Base-by-base conservation (phyloP, 2,888 invertebrate genomes). In the Horisme vitalbata region DNA sequence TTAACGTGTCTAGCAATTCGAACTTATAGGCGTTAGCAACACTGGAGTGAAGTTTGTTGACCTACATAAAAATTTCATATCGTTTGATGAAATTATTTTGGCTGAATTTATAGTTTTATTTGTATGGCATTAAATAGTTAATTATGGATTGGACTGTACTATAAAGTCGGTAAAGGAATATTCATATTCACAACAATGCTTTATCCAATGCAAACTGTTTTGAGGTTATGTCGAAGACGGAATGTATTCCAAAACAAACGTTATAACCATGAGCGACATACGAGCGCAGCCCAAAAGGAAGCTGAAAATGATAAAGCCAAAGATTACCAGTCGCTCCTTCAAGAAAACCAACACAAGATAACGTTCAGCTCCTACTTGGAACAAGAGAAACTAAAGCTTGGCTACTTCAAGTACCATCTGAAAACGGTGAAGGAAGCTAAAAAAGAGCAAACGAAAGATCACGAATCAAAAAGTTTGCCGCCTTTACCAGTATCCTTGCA, bases 401-500 rank as follows among this genome's bases (percentile, higher is more conserved):
- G 88, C 58, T 59, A 77, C 53, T 81, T 69, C 50, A 82, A 75
- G 61, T 76, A 83, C 69, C 58, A 83, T 45, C 45, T 75, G 27
- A 83, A 78, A 71, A 64, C 59, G 15, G 39, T 77, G n/a, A 76
- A 69, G 52, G 67, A 59, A 58, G 80, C 82, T 1, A 81, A 77
- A 49, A 48, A 54, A 33, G 57, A 61, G 1, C 46, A 66, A 34
- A 24, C 51, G 13, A 65, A 66, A 14, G 62, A 74, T 3, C 57
- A 62, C n/a, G 47, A 69, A 8, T 67, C 75, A 30, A 78, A 63
- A 38, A 66, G 61, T 28, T 69, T 81, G 21, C 76, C 88, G 11
- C 90, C 91, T 0, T 63, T 91, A 33, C 93, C 93, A 0, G 35
- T 92, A 2, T 71, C 90, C 0, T 65, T 93, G 47, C 88, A 91